Base-by-base conservation (phyloP, 2,888 invertebrate genomes). In the Orthonevra nobilis region DNA sequence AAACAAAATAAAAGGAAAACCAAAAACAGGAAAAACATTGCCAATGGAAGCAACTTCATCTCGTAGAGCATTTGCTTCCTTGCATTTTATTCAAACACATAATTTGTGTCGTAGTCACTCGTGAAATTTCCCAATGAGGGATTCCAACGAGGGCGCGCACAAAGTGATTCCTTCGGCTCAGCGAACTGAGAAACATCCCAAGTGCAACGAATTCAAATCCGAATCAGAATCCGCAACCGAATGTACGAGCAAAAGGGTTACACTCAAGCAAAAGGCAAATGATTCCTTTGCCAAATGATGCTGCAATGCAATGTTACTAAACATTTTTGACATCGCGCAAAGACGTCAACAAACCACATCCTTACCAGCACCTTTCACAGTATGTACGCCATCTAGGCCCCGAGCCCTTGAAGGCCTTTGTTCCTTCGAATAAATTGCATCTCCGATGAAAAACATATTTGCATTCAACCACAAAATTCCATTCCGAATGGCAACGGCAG, bases 281-380 rank as follows among this genome's bases (percentile, higher is more conserved):
- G 61, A 79, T 56, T 68, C 66, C 79, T 79, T 79, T 79, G 79
- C 79, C 79, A 79, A 79, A 79, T 79, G 72, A 72, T 72, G 72
- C 79, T 23, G 23, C 23, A 72, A 36, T 72, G 54, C 66, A 68
- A 79, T 79, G 72, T 61, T 61, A 72, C 79, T 79, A 79, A 56
- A 73, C 66, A 66, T 73, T 79, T 73, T 79, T 66, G 79, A 73
- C 79, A 79, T 66, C 40, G 54, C 60, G 12, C 54, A 52, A 26
- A 52, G 50, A 44, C 54, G 70, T 68, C 56, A 73, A 68, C 72
- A 50, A 56, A 40, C 48, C 30, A 23, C 30, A 40, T 48, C 20
- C 44, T 66, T 10, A 9, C 9, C 28, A 54, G 17, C 23, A 56
- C 15, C 30, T 2, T 23, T n/a, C 26, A n/a, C n/a, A n/a, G n/a